Base-by-base conservation (phyloP, 92 coral and sea anemone genomes). In the Bergia sp. region DNA sequence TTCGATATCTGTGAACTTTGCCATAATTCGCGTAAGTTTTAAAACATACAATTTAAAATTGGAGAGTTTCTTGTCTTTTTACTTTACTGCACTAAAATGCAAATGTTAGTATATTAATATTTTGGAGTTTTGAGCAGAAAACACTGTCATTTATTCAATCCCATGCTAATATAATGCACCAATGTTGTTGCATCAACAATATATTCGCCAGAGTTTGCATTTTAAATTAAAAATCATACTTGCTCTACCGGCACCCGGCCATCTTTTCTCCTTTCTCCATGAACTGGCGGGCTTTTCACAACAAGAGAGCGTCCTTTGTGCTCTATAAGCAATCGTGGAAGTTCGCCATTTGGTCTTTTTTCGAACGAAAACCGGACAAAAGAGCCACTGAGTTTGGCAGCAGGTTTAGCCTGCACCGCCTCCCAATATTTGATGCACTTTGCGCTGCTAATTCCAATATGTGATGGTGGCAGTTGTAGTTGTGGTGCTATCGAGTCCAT, bases 391-490 rank as follows among this genome's bases (percentile, higher is more conserved):
- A 97, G 92, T 85, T 97, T 97, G 5, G 99, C 95, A 20, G 96
- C 85, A 18, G 98, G 98, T 85, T 95, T 95, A 13, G 92, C 94
- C 89, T 91, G 94, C 20, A 97, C 90, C 1, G 98, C 93, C 79
- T 97, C 98, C 99, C 99, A 97, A 66, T 97, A 97, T 91, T 97
- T 97, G 29, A 97, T 92, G 89, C 99, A 97, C 76, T 97, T 97
- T 41, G 98, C 96, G 57, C 94, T 98, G 87, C 98, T 97, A 43
- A 97, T 91, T 15, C 95, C 98, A 71, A 94, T 92, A 79, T 95
- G 95, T 61, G 97, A 93, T 73, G 94, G 98, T 3, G 99, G 98
- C 82, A 97, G 90, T 29, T 96, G 94, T 44, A 96, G 91, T 3
- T 89, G 91, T 75, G 97, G 96, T 13, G 94, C 85, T 72, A 89